Evolutionary conservation across 2,797 vertebrate genomes (phyloP).

Genomic region (Scleropages formosus): DNA sequence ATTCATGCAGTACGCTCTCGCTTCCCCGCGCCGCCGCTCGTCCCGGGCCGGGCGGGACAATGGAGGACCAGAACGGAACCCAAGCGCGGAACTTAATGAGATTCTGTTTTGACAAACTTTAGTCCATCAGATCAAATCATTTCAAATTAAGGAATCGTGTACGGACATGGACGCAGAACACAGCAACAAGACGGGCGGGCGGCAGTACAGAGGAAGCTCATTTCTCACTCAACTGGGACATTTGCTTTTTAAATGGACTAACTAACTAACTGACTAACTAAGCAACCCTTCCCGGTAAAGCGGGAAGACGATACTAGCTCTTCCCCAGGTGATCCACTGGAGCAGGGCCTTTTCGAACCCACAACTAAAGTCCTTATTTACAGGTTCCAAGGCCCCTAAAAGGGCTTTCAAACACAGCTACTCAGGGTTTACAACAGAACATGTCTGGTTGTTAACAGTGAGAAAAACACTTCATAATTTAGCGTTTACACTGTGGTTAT

Average conservation of each 20-base stretch:
- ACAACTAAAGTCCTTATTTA: too few species aligned
- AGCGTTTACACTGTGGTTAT: too few species aligned
- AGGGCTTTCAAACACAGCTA: too few species aligned
- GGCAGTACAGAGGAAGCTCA: background rate
- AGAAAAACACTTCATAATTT: too few species aligned
- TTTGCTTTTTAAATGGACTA: background rate
- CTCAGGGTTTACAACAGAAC: too few species aligned
- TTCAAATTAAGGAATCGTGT: constrained; percentile 56
- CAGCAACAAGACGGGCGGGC: constrained; percentile 31
- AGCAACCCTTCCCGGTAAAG: too few species aligned
- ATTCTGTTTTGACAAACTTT: constrained; percentile 70
- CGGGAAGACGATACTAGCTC: too few species aligned
- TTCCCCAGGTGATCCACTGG: too few species aligned
- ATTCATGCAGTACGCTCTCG: constrained; percentile 54
- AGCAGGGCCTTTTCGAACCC: too few species aligned
- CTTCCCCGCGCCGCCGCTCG: constrained; percentile 55
- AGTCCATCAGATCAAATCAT: constrained; percentile 60
- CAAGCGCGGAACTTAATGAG: constrained; percentile 65
- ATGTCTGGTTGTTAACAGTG: too few species aligned
- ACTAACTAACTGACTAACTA: too few species aligned
- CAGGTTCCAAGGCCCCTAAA: too few species aligned
- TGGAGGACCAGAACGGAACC: constrained; percentile 55
- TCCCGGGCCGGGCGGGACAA: constrained; percentile 49
- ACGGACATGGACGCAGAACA: constrained; percentile 33
- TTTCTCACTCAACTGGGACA: constrained; percentile 22